phyloP scores from a whole-genome alignment of 2,888 invertebrate genomes.

The Tetragonula carbonaria region DNA sequence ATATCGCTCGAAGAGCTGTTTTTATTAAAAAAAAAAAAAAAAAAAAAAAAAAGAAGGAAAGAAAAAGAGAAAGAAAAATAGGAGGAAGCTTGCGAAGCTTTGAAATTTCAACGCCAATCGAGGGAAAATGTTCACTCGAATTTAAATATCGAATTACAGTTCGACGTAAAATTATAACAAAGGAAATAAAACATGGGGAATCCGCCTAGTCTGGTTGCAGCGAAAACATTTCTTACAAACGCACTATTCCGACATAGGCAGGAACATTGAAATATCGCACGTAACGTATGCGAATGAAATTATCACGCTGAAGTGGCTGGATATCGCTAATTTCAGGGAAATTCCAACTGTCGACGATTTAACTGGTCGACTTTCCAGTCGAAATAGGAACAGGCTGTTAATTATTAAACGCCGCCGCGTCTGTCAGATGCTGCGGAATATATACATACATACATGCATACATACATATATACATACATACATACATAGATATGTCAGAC shows the following conservation, averaged over 20 bases:
- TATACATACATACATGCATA: background rate
- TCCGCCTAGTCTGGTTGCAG: background rate
- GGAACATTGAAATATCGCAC: too few relatives aligned
- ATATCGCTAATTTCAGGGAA: background rate
- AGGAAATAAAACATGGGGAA: background rate
- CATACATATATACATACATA: too few relatives aligned
- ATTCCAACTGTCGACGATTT: slow-evolving; percentile 9
- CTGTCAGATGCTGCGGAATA: slow-evolving; percentile 29
- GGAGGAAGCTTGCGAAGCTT: background rate
- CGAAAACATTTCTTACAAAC: too few relatives aligned
- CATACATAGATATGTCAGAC: slow-evolving; percentile 6
- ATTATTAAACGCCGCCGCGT: slow-evolving; percentile 74
- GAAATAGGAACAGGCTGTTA: slow-evolving; percentile 64
- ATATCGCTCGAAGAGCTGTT: background rate
- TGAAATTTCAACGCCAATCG: background rate
- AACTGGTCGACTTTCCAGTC: slow-evolving; percentile 3
- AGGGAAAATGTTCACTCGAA: background rate
- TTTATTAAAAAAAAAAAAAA: background rate
- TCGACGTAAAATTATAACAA: background rate
- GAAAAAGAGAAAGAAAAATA: background rate
- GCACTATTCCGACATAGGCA: too few relatives aligned
- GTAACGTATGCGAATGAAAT: background rate
- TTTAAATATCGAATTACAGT: background rate
- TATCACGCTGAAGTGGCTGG: background rate
- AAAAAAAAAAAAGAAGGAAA: background rate